Base-by-base conservation (phyloP, 2,797 vertebrate species). In the Mus spretus region DNA sequence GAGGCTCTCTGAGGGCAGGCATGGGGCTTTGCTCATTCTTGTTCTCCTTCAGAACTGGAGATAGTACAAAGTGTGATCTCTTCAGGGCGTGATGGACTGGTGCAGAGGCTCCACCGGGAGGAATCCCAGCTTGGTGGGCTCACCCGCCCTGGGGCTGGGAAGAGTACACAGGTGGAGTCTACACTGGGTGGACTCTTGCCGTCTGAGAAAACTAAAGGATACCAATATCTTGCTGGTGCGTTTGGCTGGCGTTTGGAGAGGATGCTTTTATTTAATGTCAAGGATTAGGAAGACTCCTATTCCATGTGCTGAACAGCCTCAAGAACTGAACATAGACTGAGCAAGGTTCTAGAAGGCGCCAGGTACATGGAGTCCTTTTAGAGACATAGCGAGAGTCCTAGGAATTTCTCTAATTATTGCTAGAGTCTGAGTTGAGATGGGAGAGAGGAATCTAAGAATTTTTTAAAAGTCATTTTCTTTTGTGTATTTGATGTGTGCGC, bases 1-100 rank as follows among this genome's bases (percentile, higher is more conserved):
- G 81, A 91, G 81, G 53, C 90, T 87, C 15, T 89, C 31, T 77
- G 75, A 89, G 67, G 88, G 72, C n/a, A 88, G 93, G 31, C 34
- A 15, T 13, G 14, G 24, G n/a, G 50, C 40, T 47, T 34, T 53
- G n/a, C 14, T 63, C n/a, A 13, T 53, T 61, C 53, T 44, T 28
- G 40, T 87, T 83, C 84, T 61, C 65, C 26, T 4, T 3, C 8
- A 10, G 37, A 57, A 7, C 6, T 14, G 14, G n/a, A 59, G 34
- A 47, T 9, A 31, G 31, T 20, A 40, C 20, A 34, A 61, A 78
- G 74, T 28, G 65, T 65, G 47, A 72, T 55, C 31, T 55, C 31
- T n/a, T 1, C 8, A 22, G 53, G 17, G 74, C 1, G 0, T 19
- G 44, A 4, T 7, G 65, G n/a, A 47, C 81, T 78, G 57, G 28